Evolutionary conservation across 2,888 invertebrate species (phyloP).

Genomic region (Heliconius erato): DNA sequence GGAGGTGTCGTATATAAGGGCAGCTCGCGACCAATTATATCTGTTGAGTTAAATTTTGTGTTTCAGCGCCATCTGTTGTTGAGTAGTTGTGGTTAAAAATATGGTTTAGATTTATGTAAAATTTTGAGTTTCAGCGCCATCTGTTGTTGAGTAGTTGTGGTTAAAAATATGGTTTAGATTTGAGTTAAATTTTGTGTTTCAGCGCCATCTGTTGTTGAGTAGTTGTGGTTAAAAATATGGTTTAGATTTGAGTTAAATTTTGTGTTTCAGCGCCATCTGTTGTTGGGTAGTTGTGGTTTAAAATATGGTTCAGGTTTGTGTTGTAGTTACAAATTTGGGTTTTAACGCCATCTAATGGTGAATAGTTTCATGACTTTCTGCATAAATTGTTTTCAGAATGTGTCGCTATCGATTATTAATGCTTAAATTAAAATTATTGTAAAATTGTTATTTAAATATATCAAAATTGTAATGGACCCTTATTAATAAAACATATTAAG

Average conservation of each 20-base stretch:
- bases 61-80: conserved; percentile 52
- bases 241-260: conserved; percentile 49
- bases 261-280: conserved; percentile 52
- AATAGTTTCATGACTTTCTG: neutral
- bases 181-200: too few relatives aligned
- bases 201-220: conserved; percentile 52
- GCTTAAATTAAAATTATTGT: neutral
- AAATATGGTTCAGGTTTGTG: neutral
- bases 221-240: neutral
- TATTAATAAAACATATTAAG: neutral
- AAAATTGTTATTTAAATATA: neutral
- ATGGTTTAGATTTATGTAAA: neutral
- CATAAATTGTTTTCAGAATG: neutral
- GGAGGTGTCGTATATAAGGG: conserved; percentile 91
- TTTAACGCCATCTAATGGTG: conserved; percentile 20
- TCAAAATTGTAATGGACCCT: neutral
- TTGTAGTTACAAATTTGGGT: neutral
- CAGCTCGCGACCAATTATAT: conserved; percentile 89
- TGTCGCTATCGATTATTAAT: neutral
- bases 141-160: neutral
- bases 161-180: too few relatives aligned
- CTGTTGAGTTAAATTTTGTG: conserved; percentile 73
- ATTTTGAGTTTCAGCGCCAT: neutral
- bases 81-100: neutral
- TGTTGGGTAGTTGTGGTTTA: neutral